phyloP scores from a whole-genome alignment of 30 jellyfish, hydroid and myxozoan species.

The Turritopsis dohrnii region DNA sequence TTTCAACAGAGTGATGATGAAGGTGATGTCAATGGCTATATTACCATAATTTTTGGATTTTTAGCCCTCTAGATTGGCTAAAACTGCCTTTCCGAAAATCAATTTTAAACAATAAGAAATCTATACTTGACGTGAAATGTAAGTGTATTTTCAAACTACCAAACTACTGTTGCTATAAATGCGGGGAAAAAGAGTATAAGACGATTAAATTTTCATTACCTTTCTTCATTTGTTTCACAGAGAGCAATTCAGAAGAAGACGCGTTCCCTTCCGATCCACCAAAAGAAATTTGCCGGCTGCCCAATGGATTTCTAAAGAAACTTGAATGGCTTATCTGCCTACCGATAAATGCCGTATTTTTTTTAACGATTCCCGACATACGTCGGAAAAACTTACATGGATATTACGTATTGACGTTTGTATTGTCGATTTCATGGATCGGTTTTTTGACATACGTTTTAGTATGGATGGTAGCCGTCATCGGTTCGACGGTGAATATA shows the following conservation, averaged over 20 bases:
- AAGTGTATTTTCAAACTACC: too few species aligned
- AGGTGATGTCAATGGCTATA: neutral
- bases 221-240: slow-evolving; percentile 17
- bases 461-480: slow-evolving; percentile 91
- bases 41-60: too few species aligned
- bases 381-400: slow-evolving; percentile 47
- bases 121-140: too few species aligned
- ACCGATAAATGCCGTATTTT: slow-evolving; percentile 65
- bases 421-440: slow-evolving; percentile 62
- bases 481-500: slow-evolving; percentile 66
- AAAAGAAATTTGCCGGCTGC: neutral
- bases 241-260: slow-evolving; percentile 25
- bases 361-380: slow-evolving; percentile 78
- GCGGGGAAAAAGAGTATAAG: neutral
- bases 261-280: slow-evolving; percentile 34
- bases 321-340: slow-evolving; percentile 58
- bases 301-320: slow-evolving; percentile 11
- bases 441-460: slow-evolving; percentile 70
- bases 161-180: too few species aligned
- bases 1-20: neutral
- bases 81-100: too few species aligned
- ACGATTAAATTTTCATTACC: neutral
- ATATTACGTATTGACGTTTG: slow-evolving; percentile 65
- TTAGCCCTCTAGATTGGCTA: too few species aligned
- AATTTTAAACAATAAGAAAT: too few species aligned